Evolutionary conservation across 2,888 invertebrate species (phyloP).

Genomic region (Beris chalybata): DNA sequence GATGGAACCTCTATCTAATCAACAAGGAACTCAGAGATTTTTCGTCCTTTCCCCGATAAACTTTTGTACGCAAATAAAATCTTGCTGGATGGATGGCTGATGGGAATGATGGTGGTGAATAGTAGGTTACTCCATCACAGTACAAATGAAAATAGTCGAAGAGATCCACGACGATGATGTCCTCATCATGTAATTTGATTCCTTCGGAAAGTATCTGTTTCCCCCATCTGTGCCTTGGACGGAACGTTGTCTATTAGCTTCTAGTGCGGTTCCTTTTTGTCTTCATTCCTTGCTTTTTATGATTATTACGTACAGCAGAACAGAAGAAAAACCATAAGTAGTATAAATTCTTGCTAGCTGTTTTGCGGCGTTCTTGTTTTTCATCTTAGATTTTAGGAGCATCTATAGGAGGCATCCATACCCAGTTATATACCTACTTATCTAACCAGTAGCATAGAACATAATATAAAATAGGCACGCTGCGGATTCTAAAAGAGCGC

Average conservation of each 20-base stretch:
- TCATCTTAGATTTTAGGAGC: too few relatives aligned
- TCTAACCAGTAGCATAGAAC: too few relatives aligned
- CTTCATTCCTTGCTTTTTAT: slow-evolving; percentile 25
- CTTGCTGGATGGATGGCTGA: background rate
- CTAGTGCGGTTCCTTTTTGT: slow-evolving; percentile 4
- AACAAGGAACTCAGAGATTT: slow-evolving; percentile 23
- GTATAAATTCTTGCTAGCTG: too few relatives aligned
- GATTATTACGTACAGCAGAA: slow-evolving; percentile 21
- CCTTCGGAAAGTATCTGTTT: slow-evolving; percentile 27
- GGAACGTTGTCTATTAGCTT: too few relatives aligned
- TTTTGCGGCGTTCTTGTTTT: too few relatives aligned
- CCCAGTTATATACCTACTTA: too few relatives aligned
- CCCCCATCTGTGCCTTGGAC: background rate
- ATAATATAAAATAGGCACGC: too few relatives aligned
- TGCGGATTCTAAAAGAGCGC: too few relatives aligned
- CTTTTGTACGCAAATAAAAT: slow-evolving; percentile 16
- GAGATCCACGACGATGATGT: slow-evolving; percentile 19
- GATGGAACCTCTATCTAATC: slow-evolving; percentile 19
- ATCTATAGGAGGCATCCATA: too few relatives aligned
- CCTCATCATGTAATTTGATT: slow-evolving; percentile 32
- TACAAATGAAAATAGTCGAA: slow-evolving; percentile 2
- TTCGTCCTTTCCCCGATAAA: slow-evolving; percentile 9
- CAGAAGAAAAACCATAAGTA: background rate
- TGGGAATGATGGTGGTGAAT: too few relatives aligned
- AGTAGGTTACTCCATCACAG: too few relatives aligned